A percentile compares a stretch with the other conserved stretches of the same genome.
These are phyloP conservation scores for Elysia crispata DNA, from an alignment of 2,888 invertebrate species.

Conservation along the genomic window DNA sequence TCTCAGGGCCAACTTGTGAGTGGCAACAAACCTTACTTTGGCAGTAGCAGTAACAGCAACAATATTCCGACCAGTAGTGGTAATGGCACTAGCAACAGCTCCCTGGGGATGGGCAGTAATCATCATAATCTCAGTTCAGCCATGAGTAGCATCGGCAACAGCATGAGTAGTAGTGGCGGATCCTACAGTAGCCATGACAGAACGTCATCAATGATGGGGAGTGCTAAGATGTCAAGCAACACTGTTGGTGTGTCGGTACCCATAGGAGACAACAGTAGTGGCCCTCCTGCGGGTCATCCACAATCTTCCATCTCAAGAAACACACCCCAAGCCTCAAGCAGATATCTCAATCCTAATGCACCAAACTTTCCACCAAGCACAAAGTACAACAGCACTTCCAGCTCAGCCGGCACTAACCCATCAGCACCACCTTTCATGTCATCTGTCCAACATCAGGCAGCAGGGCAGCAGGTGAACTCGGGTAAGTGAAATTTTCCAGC, in stretches of 20 bases:
- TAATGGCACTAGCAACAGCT: not conserved
- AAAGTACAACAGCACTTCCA: conserved; percentile 31
- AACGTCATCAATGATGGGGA: not conserved
- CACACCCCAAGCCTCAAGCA: conserved; percentile 9
- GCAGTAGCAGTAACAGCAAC: conserved; percentile 22
- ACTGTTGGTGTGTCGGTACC: not conserved
- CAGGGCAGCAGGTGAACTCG: conserved; percentile 26
- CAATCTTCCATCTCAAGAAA: not conserved
- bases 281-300: not conserved
- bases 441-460: not conserved
- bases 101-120: not conserved
- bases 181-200: not conserved
- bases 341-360: conserved; percentile 44
- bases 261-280: not conserved
- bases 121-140: not conserved
- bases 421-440: conserved; percentile 11
- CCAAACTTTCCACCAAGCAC: conserved; percentile 37
- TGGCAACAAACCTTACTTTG: conserved; percentile 27
- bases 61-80: conserved; percentile 5
- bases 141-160: not conserved
- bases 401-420: not conserved
- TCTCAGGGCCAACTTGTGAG: conserved; percentile 29
- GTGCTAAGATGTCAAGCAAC: not conserved
- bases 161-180: not conserved
- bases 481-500: conserved; percentile 11